Base-by-base conservation (phyloP, 2,888 invertebrate species). In the Sminthurinus aureus region DNA sequence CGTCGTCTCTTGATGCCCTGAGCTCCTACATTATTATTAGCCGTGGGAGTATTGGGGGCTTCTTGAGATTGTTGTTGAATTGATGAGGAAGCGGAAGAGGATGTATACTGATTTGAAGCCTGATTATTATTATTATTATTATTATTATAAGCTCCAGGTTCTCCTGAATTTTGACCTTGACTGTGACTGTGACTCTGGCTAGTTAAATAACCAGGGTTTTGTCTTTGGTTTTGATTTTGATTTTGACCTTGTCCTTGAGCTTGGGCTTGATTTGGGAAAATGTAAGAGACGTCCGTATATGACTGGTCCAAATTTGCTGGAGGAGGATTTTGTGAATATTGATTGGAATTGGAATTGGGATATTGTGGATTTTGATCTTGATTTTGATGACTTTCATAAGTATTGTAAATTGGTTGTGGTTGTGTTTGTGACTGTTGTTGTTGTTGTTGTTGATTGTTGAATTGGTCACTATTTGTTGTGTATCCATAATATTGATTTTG, bases 241-340 rank as follows among this genome's bases (percentile, higher is more conserved):
- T 81, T 22, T 66, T 24, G 22, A 24, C 24, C 58, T 50, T 38
- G 79, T 6, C 18, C 79, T 18, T 24, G 64, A 20, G 51, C 50
- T 58, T 20, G 76, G 22, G 15, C 66, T 78, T n/a, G 69, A 13
- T 38, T 64, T 51, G 79, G 81, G 74, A 73, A 73, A 51, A 79
- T 50, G 24, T 84, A 77, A 22, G 83, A 81, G 9, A 84, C 81
- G 22, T 77, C 83, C 1, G 82, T 80, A 84, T 84, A 67, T 76
- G 82, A 50, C 50, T 84, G 66, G 76, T 82, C 24, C 74, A 66
- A n/a, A 18, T 79, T 79, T 24, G 51, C 20, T 18, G 50, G 8
- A 52, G 71, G 24, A 8, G 71, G 71, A 58, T 11, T 58, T 58
- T 58, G 58, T 86, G 85, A 20, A 85, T 82, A 77, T 38, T 86